phyloP scores from a whole-genome alignment of 2,797 vertebrate genomes.

The Acanthopagrus latus region DNA sequence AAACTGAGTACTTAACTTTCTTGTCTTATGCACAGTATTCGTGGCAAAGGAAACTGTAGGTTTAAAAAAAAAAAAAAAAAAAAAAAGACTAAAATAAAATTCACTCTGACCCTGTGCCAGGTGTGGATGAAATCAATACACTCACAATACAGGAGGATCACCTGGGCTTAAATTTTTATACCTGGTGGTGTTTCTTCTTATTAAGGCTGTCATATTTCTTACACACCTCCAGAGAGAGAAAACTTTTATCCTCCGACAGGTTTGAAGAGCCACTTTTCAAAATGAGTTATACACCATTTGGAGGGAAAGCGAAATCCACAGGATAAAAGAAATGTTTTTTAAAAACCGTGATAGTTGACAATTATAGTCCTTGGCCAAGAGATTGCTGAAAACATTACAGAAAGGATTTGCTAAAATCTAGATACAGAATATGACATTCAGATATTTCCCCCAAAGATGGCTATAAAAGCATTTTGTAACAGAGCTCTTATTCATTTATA shows the following conservation, averaged over 20 bases:
- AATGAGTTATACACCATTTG: conserved; percentile 48
- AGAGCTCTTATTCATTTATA: conserved; percentile 64
- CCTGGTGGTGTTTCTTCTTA: conserved; percentile 62
- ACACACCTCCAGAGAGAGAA: conserved; percentile 50
- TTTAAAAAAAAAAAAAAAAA: background rate
- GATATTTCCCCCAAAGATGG: conserved; percentile 23
- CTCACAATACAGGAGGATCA: conserved; percentile 41
- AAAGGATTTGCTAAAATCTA: conserved; percentile 44
- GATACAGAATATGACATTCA: conserved; percentile 49
- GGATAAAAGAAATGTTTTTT: conserved; percentile 35
- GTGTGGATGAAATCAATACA: conserved; percentile 51
- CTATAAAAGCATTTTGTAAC: conserved; percentile 73
- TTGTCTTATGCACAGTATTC: conserved; percentile 51
- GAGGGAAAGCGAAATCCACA: conserved; percentile 58
- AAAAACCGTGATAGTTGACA: conserved; percentile 39
- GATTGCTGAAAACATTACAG: conserved; percentile 52
- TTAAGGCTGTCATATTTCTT: conserved; percentile 67
- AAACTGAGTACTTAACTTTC: conserved; percentile 50
- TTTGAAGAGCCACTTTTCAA: conserved; percentile 69
- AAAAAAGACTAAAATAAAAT: conserved; percentile 2
- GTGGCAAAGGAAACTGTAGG: conserved; percentile 38
- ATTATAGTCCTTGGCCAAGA: conserved; percentile 64
- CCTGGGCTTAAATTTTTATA: conserved; percentile 44
- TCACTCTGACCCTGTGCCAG: conserved; percentile 40
- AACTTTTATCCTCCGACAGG: conserved; percentile 24